phyloP scores from a whole-genome alignment of 2,113 vertebrate species.

The Lophotis ruficrista region DNA sequence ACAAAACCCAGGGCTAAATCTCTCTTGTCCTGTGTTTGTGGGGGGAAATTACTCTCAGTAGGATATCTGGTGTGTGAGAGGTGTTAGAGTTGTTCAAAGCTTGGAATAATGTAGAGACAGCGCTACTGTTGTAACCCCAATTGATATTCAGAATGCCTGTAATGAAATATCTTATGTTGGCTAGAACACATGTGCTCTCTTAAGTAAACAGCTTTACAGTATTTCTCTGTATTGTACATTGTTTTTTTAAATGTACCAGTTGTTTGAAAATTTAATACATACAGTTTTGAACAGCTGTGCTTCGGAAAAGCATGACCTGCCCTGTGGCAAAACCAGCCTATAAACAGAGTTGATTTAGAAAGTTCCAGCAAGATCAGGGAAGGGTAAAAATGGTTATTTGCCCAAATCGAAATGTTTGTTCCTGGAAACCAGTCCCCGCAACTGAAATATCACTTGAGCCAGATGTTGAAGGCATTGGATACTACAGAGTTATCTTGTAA shows the following conservation, averaged over 20 bases:
- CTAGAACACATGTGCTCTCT: background rate
- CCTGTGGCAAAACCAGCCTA: background rate
- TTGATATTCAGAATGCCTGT: background rate
- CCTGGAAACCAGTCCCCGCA: background rate
- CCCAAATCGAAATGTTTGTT: background rate
- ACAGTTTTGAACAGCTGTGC: background rate
- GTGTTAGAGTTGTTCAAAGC: background rate
- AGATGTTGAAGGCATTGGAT: background rate
- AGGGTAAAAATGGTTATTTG: background rate
- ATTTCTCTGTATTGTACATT: background rate
- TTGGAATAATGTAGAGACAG: background rate
- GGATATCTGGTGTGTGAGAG: background rate
- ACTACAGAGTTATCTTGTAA: background rate
- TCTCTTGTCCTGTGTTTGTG: background rate
- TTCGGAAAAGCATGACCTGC: background rate
- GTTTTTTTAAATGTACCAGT: background rate
- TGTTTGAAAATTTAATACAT: background rate
- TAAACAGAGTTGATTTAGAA: background rate
- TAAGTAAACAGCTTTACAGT: background rate
- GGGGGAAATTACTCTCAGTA: background rate
- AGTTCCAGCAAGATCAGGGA: background rate
- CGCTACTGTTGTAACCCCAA: background rate
- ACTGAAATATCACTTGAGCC: background rate
- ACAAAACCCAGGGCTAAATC: background rate
- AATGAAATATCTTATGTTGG: background rate